Evolutionary conservation across 2,888 invertebrate genomes (phyloP).

Genomic region (Eumerus sabulonum): DNA sequence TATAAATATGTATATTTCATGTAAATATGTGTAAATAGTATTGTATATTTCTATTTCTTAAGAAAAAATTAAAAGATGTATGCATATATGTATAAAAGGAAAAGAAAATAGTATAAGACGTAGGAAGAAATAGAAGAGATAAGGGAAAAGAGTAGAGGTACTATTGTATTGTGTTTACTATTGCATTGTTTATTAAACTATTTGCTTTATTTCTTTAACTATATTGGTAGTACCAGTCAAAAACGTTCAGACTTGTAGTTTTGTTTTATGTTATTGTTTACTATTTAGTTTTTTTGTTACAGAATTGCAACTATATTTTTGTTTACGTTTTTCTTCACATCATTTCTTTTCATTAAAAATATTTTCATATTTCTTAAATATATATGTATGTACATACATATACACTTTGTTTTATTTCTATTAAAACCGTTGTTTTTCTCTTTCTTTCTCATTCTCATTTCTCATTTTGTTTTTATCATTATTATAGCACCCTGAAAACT

Average conservation of each 20-base stretch:
- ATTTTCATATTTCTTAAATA: conserved; percentile 44
- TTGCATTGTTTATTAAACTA: conserved; percentile 49
- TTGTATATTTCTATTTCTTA: conserved; percentile 60
- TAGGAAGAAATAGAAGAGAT: conserved; percentile 17
- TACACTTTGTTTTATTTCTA: too few species aligned
- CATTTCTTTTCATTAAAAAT: conserved; percentile 3
- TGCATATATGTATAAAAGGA: conserved; percentile 41
- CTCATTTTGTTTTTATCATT: conserved; percentile 58
- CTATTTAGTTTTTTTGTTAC: conserved; percentile 67
- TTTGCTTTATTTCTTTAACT: conserved; percentile 37
- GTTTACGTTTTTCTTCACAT: conserved; percentile 29
- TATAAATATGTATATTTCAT: conserved; percentile 61
- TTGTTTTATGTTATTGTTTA: conserved; percentile 35
- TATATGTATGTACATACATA: conserved; percentile 26
- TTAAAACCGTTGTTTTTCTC: conserved; percentile 8
- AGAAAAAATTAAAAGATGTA: conserved; percentile 30
- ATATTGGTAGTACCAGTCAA: conserved; percentile 74
- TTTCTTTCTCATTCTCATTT: conserved; percentile 35
- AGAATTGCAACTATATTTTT: conserved; percentile 68
- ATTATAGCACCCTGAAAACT: conserved; percentile 79
- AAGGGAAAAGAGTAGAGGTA: conserved; percentile 46
- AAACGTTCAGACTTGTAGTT: conserved; percentile 76
- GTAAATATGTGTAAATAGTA: conserved; percentile 67
- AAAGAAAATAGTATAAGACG: too few species aligned
- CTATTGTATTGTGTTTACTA: conserved; percentile 54